phyloP scores from a whole-genome alignment of 2,113 vertebrate genomes.

The Corythornis vintsioides region DNA sequence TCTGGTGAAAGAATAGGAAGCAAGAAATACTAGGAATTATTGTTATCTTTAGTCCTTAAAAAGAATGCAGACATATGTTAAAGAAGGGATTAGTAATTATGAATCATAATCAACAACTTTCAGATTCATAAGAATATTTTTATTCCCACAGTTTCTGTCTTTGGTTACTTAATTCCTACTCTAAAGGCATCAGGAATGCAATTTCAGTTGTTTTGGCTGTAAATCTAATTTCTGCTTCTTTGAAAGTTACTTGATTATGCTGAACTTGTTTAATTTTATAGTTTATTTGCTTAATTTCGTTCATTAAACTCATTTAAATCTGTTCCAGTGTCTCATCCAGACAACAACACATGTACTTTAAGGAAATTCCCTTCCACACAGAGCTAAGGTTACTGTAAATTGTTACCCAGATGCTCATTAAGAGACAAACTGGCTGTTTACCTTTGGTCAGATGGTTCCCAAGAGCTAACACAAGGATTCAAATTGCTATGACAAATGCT shows the following conservation, averaged over 20 bases:
- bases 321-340: background rate
- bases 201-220: background rate
- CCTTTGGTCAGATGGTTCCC: background rate
- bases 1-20: background rate
- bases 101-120: background rate
- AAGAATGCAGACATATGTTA: background rate
- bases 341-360: background rate
- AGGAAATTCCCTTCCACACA: background rate
- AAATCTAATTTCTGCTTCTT: background rate
- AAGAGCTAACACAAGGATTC: slow-evolving; percentile 1
- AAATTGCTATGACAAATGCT: background rate
- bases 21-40: background rate
- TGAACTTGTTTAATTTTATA: background rate
- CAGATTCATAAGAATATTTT: background rate
- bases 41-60: background rate
- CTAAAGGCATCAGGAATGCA: background rate
- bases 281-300: background rate
- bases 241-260: background rate
- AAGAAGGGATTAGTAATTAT: background rate
- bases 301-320: background rate
- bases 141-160: background rate
- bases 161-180: background rate
- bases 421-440: slow-evolving; percentile 12
- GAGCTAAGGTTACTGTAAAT: background rate
- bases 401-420: background rate